A percentile compares a stretch with the other conserved stretches of the same genome.
Evolutionary conservation across 92 coral and sea anemone genomes (phyloP).

Genomic region (Phenganax stokvisi): DNA sequence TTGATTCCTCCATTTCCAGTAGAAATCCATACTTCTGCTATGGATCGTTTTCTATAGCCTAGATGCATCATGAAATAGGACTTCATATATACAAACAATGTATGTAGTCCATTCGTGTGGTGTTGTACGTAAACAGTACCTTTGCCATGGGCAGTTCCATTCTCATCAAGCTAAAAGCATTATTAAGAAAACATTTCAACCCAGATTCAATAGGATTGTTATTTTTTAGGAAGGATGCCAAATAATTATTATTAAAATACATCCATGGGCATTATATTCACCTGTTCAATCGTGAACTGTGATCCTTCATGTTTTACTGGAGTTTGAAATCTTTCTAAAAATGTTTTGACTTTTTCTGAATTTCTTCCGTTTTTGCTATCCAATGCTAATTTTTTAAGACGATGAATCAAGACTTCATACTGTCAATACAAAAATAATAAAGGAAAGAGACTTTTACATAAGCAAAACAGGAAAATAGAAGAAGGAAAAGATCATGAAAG

Average conservation of each 20-base stretch:
- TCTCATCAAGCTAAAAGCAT: constrained; percentile 64
- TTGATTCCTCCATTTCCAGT: constrained; percentile 73
- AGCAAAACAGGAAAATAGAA: neutral
- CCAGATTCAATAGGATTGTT: neutral
- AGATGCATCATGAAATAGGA: neutral
- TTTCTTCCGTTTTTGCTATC: constrained; percentile 49
- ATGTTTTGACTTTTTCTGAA: constrained; percentile 57
- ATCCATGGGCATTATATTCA: neutral
- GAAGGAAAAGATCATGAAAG: neutral
- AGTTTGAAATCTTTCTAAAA: constrained; percentile 54
- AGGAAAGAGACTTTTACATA: neutral
- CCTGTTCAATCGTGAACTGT: constrained; percentile 21
- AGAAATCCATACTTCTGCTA: constrained; percentile 74
- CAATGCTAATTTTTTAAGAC: constrained; percentile 72
- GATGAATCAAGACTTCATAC: constrained; percentile 75
- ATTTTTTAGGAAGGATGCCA: neutral
- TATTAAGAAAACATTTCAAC: neutral
- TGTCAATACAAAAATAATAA: constrained; percentile 17
- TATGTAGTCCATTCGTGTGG: neutral
- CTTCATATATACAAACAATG: no score
- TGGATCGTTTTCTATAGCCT: constrained; percentile 88
- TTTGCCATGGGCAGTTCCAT: constrained; percentile 67
- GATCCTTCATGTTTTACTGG: constrained; percentile 60
- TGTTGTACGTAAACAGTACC: constrained; percentile 40
- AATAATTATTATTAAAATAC: neutral